Evolutionary conservation across 2,888 invertebrate species (phyloP).

Genomic region (Athetis lepigone): DNA sequence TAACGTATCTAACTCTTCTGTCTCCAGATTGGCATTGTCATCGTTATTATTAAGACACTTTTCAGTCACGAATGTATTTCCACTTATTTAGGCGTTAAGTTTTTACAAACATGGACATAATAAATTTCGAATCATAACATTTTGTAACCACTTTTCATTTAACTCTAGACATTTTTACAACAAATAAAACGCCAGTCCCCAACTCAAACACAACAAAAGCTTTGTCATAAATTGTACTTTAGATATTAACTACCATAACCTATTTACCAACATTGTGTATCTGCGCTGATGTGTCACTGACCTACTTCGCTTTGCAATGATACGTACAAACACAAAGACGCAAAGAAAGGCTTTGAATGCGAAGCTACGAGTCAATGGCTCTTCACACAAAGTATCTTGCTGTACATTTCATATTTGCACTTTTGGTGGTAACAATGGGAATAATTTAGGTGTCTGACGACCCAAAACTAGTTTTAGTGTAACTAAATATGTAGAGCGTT

Average conservation of each 20-base stretch:
- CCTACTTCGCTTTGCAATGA: slow-evolving; percentile 86
- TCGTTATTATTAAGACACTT: no score
- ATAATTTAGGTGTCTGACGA: background rate
- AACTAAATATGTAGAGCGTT: no score
- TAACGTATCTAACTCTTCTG: no score
- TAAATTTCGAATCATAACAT: no score
- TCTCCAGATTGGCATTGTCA: no score
- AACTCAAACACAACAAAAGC: background rate
- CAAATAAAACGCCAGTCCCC: background rate
- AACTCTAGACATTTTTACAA: background rate
- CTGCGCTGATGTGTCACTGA: slow-evolving; percentile 76
- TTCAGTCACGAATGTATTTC: no score
- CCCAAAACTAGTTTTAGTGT: background rate
- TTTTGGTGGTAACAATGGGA: slow-evolving; percentile 33
- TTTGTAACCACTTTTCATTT: background rate
- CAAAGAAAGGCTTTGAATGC: slow-evolving; percentile 78
- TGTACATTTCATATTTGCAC: slow-evolving; percentile 50
- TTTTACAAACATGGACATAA: no score
- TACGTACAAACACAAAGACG: slow-evolving; percentile 83
- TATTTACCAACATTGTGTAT: slow-evolving; percentile 59
- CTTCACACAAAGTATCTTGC: slow-evolving; percentile 64
- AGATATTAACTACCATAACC: slow-evolving; percentile 46
- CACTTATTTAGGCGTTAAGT: no score
- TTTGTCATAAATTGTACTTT: background rate
- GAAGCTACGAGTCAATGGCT: slow-evolving; percentile 81